Percentiles rank a stretch among this genome's conserved stretches.
phyloP scores from a whole-genome alignment of 2,797 vertebrate species.

The Alouatta caraya region DNA sequence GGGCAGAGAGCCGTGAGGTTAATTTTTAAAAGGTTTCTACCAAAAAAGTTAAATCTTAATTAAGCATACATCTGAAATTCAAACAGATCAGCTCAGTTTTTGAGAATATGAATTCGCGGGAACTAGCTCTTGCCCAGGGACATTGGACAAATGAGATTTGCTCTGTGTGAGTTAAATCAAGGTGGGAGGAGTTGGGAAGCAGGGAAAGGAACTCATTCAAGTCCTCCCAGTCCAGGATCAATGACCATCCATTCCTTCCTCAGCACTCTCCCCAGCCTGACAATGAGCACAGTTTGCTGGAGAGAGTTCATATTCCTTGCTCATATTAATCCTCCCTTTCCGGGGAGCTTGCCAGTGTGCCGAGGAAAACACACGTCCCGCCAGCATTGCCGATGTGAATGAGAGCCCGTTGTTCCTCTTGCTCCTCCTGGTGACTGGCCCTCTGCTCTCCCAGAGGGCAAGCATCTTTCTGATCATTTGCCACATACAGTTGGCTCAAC shows the following conservation, averaged over 20 bases:
- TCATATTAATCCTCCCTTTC: neutral
- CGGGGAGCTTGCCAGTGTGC: neutral
- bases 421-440: neutral
- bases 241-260: neutral
- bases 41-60: neutral
- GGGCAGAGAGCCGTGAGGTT: neutral
- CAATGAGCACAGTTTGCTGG: neutral
- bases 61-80: neutral
- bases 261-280: neutral
- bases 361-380: neutral
- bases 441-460: neutral
- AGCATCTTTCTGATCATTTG: neutral
- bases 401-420: neutral
- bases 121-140: neutral
- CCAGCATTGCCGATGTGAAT: neutral
- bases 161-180: neutral
- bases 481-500: slow-evolving; percentile 28
- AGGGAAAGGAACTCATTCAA: neutral
- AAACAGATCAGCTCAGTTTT: neutral
- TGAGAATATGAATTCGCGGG: neutral
- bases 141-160: neutral
- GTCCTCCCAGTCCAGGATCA: neutral
- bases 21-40: neutral
- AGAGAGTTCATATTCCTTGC: neutral
- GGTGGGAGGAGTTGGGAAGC: neutral